Base-by-base conservation (phyloP, 2,113 vertebrate species). In the Mirza zaza region DNA sequence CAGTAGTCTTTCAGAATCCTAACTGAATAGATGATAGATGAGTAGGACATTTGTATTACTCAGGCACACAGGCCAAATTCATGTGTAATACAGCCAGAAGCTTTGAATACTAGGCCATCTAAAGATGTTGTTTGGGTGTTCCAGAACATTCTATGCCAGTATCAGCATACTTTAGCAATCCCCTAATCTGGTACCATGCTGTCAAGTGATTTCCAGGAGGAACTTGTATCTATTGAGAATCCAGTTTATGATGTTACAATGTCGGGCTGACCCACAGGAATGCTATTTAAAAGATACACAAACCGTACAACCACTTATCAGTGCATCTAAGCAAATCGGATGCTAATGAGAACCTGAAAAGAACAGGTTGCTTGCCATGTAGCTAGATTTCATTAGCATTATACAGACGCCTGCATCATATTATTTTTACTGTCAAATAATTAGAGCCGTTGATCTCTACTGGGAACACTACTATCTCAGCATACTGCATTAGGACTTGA, bases 401-500 rank as follows among this genome's bases (percentile, higher is more conserved):
- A 84, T 45, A 95, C 80, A 95, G 86, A 95, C 59, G 76, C 91
- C 76, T 71, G 59, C 79, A 63, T 94, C 75, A 1, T n/a, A 75
- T 77, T 68, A 90, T 75, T 96, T 92, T 96, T 79, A 83, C 85
- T 90, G 42, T 80, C 85, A 97, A 94, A 93, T 95, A 94, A 97
- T 73, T 73, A 90, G 48, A 92, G 59, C 29, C 95, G 50, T 90
- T 93, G 79, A 80, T 90, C 87, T 77, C 87, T 77, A 34, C 63
- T 55, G 50, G 50, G n/a, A 96, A 73, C 39, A 18, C 36, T 48
- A 71, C 29, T 67, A 45, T 42, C 83, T 95, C 65, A 92, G 80
- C 52, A 39, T 6, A 71, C 42, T 20, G 21, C 39, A 86, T 68
- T 29, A 34, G 11, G 18, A 39, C 61, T 77, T 10, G 20, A 90